Evolutionary conservation across 2,797 vertebrate species (phyloP).

Genomic region (Muscicapa striata): DNA sequence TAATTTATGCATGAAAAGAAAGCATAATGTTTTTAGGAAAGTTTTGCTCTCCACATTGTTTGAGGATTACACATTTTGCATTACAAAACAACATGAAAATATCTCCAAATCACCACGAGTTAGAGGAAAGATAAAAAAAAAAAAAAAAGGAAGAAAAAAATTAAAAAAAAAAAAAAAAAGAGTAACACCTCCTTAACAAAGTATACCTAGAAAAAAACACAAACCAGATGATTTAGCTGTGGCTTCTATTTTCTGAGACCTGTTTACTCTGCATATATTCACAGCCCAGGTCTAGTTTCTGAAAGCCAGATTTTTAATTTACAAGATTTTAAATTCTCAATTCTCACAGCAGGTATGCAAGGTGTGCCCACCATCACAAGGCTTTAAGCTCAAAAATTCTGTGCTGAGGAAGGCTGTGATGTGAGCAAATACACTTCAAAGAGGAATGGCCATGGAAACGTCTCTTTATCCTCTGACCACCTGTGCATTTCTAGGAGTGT

Average conservation of each 20-base stretch:
- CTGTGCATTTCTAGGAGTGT: accelerated
- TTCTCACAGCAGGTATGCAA: not conserved
- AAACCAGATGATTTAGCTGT: not conserved
- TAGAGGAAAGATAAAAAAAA: not conserved
- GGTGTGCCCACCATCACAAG: accelerated
- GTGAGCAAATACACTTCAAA: not conserved
- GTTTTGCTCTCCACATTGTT: not conserved
- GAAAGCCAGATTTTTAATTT: not conserved
- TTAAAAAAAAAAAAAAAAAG: not conserved
- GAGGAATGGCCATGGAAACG: not conserved
- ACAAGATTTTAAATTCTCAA: not conserved
- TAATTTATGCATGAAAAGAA: not conserved
- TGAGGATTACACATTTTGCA: not conserved
- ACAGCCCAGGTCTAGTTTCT: not conserved
- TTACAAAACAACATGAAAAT: not conserved
- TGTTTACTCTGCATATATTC: not conserved
- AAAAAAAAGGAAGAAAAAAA: not conserved
- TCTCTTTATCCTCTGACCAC: not conserved
- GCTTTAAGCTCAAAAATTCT: not conserved
- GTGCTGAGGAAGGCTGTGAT: accelerated
- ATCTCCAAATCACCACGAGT: not conserved
- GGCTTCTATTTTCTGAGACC: not conserved
- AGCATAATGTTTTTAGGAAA: not conserved
- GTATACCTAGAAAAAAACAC: not conserved
- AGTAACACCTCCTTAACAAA: not conserved